Base-by-base conservation (phyloP, 2,888 invertebrate species). In the Polietes domitor region DNA sequence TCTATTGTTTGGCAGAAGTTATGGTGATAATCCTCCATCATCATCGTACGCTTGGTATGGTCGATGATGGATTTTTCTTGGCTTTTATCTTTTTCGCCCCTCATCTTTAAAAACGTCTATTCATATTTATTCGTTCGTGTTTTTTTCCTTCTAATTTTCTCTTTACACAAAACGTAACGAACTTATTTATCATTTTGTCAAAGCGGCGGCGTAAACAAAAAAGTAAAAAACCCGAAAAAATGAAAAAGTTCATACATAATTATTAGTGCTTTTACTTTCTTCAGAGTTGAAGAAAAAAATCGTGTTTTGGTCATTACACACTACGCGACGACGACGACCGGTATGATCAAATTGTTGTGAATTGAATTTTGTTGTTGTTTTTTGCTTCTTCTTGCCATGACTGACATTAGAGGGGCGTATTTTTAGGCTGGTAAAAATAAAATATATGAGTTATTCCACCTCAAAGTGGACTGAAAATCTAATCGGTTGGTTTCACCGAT, bases 221-320 rank as follows among this genome's bases (percentile, higher is more conserved):
- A 32, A 32, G 41, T 41, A 26, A 41, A 68, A 37, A 68, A 24
- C 43, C 28, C 28, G 9, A 7, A 58, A 58, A 47, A 47, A 6
- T 47, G n/a, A 58, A 58, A 63, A 75, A 53, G 10, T 58, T 77
- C 47, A 41, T 47, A 77, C 65, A 73, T 55, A 43, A 55, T 79
- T 73, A 73, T 73, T 58, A 65, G 55, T 68, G 32, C 28, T 70
- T 77, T 82, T 74, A 77, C 77, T 82, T 79, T 82, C 78, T 72
- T 74, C 37, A 41, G 17, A 37, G 65, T 24, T 43, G 68, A 43
- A 6, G 21, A 55, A 77, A 43, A 71, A 77, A 68, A 32, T 75
- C 78, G 78, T 82, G 78, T 63, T 53, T 82, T 72, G 75, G 76
- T 72, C 72, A 72, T 58, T 76, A 72, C 71, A 68, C 68, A 21